Evolutionary conservation across 2,888 invertebrate species (phyloP).

Genomic region (Andricus quercusramuli): DNA sequence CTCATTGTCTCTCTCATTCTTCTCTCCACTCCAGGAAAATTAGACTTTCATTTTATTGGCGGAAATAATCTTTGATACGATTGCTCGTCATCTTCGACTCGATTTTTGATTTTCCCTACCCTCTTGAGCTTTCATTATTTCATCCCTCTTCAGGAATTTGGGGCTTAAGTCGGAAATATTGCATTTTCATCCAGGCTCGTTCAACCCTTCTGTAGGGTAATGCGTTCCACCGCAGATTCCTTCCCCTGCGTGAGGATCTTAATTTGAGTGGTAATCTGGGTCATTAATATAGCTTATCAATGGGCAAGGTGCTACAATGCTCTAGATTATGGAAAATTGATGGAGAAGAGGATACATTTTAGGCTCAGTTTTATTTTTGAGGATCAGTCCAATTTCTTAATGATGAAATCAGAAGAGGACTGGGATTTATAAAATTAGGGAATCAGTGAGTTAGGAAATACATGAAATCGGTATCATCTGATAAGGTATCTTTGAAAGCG

Average conservation of each 20-base stretch:
- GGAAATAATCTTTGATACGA: constrained; percentile 77
- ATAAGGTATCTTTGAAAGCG: too few relatives aligned
- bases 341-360: constrained; percentile 54
- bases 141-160: constrained; percentile 18
- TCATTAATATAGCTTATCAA: constrained; percentile 75
- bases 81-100: constrained; percentile 67
- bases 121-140: constrained; percentile 19
- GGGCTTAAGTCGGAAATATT: constrained; percentile 44
- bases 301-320: constrained; percentile 61
- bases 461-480: too few relatives aligned
- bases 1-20: constrained; percentile 53
- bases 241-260: constrained; percentile 55
- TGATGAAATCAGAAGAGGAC: too few relatives aligned
- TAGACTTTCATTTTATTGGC: constrained; percentile 74
- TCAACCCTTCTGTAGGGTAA: constrained; percentile 58
- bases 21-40: constrained; percentile 62
- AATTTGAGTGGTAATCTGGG: constrained; percentile 73
- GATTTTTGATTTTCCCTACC: constrained; percentile 54
- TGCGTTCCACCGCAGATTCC: constrained; percentile 52
- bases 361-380: neutral
- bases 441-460: too few relatives aligned
- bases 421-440: too few relatives aligned
- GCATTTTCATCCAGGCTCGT: constrained; percentile 52
- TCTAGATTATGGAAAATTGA: constrained; percentile 62
- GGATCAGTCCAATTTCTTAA: too few relatives aligned